phyloP scores from a whole-genome alignment of 2,888 invertebrate species.

The Erebia epiphron region DNA sequence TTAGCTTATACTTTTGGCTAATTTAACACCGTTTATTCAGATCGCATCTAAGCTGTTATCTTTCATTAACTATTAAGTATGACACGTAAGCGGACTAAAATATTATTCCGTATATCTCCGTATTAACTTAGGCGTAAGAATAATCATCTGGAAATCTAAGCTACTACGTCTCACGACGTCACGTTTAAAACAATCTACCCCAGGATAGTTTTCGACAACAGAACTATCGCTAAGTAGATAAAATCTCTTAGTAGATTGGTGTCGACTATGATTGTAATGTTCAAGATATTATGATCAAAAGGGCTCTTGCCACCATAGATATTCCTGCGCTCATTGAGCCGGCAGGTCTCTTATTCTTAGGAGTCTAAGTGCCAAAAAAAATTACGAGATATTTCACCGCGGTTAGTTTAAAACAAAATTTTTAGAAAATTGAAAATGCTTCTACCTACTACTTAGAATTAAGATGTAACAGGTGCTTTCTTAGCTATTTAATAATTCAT shows the following conservation, averaged over 20 bases:
- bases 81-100: background rate
- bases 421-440: too few relatives aligned
- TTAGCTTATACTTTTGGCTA: background rate
- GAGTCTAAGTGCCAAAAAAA: too few relatives aligned
- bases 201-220: constrained; percentile 55
- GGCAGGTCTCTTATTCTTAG: too few relatives aligned
- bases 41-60: background rate
- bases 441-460: too few relatives aligned
- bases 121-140: background rate
- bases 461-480: too few relatives aligned
- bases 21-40: background rate
- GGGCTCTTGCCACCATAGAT: too few relatives aligned
- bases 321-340: too few relatives aligned
- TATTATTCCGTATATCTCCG: background rate
- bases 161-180: constrained; percentile 31
- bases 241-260: constrained; percentile 19
- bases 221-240: constrained; percentile 21
- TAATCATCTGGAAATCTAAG: background rate
- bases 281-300: too few relatives aligned
- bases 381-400: too few relatives aligned
- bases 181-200: constrained; percentile 58
- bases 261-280: constrained; percentile 21
- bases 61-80: background rate
- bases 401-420: background rate
- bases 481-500: too few relatives aligned